These are phyloP conservation scores for Dicentrarchus labrax DNA, from an alignment of 2,113 vertebrate species.

Conservation along the genomic window DNA sequence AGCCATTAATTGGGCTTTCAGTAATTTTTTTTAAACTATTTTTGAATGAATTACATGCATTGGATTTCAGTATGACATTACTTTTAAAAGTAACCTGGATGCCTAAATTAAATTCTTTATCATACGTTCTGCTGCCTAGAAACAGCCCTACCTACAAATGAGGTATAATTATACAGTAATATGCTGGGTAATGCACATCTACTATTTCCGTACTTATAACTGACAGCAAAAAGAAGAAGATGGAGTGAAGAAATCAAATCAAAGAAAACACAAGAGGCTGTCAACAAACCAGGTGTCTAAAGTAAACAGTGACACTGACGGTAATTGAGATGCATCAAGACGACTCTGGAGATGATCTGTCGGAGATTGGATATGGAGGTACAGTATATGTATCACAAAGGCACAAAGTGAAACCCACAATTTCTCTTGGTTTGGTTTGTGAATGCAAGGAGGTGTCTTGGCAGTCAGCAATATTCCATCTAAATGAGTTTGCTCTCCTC, in stretches of 20 bases:
- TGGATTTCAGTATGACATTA: not conserved
- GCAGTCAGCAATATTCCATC: conserved; percentile 78
- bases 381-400: conserved; percentile 42
- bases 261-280: conserved; percentile 33
- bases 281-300: not conserved
- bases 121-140: not conserved
- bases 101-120: conserved; percentile 5
- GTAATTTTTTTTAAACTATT: not conserved
- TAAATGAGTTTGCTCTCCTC: conserved; percentile 79
- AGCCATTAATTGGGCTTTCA: not conserved
- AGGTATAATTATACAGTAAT: not conserved
- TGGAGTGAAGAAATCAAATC: conserved; percentile 17
- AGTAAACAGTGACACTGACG: conserved; percentile 41
- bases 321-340: conserved; percentile 71
- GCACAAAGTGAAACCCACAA: conserved; percentile 47
- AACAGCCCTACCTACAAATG: not conserved
- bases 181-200: not conserved
- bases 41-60: not conserved
- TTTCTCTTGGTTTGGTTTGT: conserved; percentile 50
- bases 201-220: not conserved
- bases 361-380: conserved; percentile 45
- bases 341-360: conserved; percentile 54
- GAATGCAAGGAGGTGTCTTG: conserved; percentile 60
- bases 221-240: conserved; percentile 3
- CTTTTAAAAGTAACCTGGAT: not conserved